These are phyloP conservation scores for Tupaia chinensis DNA, from an alignment of 2,113 vertebrate genomes.

Conservation along the genomic window DNA sequence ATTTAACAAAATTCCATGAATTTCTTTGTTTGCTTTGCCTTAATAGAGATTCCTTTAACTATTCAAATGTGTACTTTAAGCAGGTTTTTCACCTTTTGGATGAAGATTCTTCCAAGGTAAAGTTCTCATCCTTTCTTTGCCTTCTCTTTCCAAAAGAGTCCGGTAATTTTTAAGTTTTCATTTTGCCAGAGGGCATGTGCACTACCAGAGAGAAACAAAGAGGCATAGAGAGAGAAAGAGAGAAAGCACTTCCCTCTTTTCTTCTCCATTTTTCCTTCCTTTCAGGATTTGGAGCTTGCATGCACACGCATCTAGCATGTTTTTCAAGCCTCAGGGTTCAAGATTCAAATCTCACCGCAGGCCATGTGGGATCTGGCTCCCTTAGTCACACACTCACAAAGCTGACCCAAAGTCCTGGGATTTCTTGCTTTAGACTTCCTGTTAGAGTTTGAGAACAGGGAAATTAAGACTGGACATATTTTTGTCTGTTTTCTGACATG, in stretches of 20 bases:
- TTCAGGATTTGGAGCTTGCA: too few species aligned
- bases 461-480: not conserved
- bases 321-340: too few species aligned
- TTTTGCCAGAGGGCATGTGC: too few species aligned
- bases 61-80: not conserved
- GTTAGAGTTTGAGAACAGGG: not conserved
- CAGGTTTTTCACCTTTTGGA: conserved; percentile 2
- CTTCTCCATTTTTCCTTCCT: too few species aligned
- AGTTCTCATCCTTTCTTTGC: not conserved
- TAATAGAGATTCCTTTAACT: conserved; percentile 46
- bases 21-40: conserved; percentile 45
- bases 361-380: too few species aligned
- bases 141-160: conserved; percentile 34
- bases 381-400: too few species aligned
- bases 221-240: too few species aligned
- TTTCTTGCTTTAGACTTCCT: conserved; percentile 5
- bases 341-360: too few species aligned
- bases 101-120: conserved; percentile 6
- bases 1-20: conserved; percentile 38
- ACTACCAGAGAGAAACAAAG: too few species aligned
- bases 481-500: not conserved
- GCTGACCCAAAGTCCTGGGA: not conserved
- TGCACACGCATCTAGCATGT: too few species aligned
- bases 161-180: not conserved
- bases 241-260: too few species aligned